Base-by-base conservation (phyloP, 2,888 invertebrate genomes). In the Arctia plantaginis region DNA sequence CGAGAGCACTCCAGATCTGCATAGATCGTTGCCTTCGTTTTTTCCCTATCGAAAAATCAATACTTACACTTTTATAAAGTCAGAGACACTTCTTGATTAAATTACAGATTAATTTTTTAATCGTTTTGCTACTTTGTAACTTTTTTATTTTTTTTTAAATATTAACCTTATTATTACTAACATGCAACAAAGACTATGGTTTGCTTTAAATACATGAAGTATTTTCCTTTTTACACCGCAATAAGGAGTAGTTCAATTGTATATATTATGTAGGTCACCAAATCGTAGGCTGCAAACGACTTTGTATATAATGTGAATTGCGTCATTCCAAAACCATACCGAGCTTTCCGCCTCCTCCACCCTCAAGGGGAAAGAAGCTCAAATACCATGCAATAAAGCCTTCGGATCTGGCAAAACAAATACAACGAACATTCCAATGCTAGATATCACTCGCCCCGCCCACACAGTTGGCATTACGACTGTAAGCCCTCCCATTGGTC, bases 1-100 rank as follows among this genome's bases (percentile, higher is more conserved):
- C 93, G 95, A 95, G 95, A 95, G 95, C 95, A 94, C 95, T 95
- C 93, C 95, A 95, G 95, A 95, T 95, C 95, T 95, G 95, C 95
- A 95, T 95, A 95, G 95, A 95, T 94, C 95, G 95, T 94, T 94
- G 95, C 93, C 95, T 95, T 95, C 95, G 93, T 95, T 95, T 95
- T 95, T 95, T 95, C 94, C 93, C 95, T 94, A 95, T 95, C 95
- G 93, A 90, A 95, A 95, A 95, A 95, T 95, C 95, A 95, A 95
- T 95, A 95, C 95, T 91, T 89, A 93, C 92, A 90, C 91, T 91
- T 94, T 93, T 91, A 92, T 93, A 94, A 93, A 94, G 91, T 93
- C 91, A 90, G 91, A 86, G 93, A 93, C 93, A 93, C 90, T 92
- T 91, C 89, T 92, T 93, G 92, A 93, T 93, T 91, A 90, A 88